Evolutionary conservation across 2,888 invertebrate species (phyloP).

Genomic region (Mesochorus sp.): DNA sequence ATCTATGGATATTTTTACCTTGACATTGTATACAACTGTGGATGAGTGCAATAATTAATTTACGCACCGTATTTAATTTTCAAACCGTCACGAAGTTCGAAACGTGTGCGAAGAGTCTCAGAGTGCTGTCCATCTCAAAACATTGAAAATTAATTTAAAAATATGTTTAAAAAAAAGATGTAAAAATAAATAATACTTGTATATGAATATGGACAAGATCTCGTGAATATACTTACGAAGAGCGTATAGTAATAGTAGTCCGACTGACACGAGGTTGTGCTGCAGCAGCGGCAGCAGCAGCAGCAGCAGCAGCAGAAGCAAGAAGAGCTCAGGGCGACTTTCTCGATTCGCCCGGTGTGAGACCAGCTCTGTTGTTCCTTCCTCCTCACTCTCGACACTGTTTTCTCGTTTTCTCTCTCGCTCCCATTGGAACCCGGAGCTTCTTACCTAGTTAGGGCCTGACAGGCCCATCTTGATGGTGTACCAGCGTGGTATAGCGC

Average conservation of each 20-base stretch:
- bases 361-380: conserved; percentile 29
- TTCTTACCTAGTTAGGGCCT: conserved; percentile 80
- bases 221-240: background rate
- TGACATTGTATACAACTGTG: background rate
- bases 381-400: conserved; percentile 17
- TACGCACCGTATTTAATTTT: conserved; percentile 63
- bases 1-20: background rate
- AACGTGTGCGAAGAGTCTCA: conserved; percentile 53
- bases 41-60: conserved; percentile 49
- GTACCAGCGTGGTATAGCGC: conserved; percentile 46
- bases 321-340: conserved; percentile 34
- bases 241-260: background rate
- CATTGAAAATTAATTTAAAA: conserved; percentile 67
- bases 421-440: conserved; percentile 57
- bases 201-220: background rate
- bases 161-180: background rate
- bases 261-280: conserved; percentile 18
- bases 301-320: too few relatives aligned
- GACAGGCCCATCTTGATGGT: conserved; percentile 79
- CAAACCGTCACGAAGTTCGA: conserved; percentile 52
- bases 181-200: background rate
- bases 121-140: conserved; percentile 78
- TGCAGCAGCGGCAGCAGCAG: conserved; percentile 13
- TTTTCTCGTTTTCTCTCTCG: conserved; percentile 10
- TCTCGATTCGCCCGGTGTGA: conserved; percentile 55